A percentile compares a stretch with the other conserved stretches of the same genome.
These are phyloP conservation scores for Dendrocopos noguchii DNA, from an alignment of 2,113 vertebrate species.

Conservation along the genomic window DNA sequence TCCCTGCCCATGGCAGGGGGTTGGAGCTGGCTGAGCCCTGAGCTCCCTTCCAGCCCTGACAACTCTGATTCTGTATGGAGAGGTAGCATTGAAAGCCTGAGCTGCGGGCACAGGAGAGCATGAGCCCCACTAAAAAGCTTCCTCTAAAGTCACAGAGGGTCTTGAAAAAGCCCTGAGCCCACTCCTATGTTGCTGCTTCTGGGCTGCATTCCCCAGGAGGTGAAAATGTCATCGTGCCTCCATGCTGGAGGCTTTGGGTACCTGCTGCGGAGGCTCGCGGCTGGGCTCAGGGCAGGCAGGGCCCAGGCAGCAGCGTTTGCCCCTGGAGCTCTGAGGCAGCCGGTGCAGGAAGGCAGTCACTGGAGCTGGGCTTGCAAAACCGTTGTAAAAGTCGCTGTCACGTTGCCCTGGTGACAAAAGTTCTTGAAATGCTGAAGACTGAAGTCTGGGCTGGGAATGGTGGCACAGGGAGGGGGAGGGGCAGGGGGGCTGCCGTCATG, in stretches of 20 bases:
- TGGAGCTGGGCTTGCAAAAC: constrained; percentile 42
- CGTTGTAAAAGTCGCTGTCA: constrained; percentile 53
- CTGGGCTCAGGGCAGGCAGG: not conserved
- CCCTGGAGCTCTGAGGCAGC: not conserved
- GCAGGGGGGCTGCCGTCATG: constrained; percentile 50
- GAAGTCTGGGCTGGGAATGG: constrained; percentile 38
- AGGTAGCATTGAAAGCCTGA: not conserved
- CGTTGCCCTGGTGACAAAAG: constrained; percentile 59
- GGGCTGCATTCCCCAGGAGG: not conserved
- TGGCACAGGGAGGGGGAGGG: constrained; percentile 24
- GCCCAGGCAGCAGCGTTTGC: not conserved
- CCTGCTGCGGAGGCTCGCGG: not conserved
- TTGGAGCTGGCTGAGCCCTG: too few species aligned
- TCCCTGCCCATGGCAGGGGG: too few species aligned
- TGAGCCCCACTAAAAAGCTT: not conserved
- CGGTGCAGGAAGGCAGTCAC: not conserved
- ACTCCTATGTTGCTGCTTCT: not conserved
- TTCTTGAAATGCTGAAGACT: constrained; percentile 53
- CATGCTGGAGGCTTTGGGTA: accelerated
- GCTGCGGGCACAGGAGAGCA: not conserved
- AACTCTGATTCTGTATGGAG: not conserved
- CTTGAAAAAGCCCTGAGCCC: not conserved
- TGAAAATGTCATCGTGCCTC: not conserved
- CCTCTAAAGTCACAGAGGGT: not conserved
- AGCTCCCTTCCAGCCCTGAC: too few species aligned